Evolutionary conservation across 1,140 invertebrate species (phyloP), one percentile per base, ranked within the genome.

Genomic region (Trinorchestia longiramus): DNA sequence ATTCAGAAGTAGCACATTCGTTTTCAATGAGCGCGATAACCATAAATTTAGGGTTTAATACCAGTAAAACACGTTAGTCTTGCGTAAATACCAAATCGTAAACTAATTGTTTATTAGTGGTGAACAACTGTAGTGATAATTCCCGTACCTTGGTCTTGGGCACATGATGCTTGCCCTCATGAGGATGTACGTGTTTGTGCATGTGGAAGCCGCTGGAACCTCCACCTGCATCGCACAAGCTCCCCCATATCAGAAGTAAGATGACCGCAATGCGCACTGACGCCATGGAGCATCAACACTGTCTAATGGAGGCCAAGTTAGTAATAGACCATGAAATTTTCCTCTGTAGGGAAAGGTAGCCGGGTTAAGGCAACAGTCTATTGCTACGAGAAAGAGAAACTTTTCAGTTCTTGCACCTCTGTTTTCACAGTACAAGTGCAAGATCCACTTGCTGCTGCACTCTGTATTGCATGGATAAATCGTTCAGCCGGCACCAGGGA

Each of bases 91-190:
- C 62, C 15, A 3, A 36, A 36, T 77, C 1, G 28, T 77, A 28
- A 77, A 77, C 1, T 3, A 77, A 77, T 36, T 77, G 28, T 77
- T 19, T 77, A 19, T 19, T 77, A 19, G 28, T 53, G 36, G 28
- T 36, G 36, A 77, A 36, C 62, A 36, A 11, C 62, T 3, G 15
- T 3, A 77, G 8, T 77, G 15, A 1, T 42, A 28, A 90, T 4
- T 90, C 23, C 6, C 19, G 17, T 43, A 94, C 92, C 92, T 45
- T 94, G 6, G 92, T 53, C 28, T 96, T 95, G 0, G 96, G 96
- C 6, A 90, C 45, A 41, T 95, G 87, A 42, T 96, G 96, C 23
- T 43, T 47, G 95, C 57, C 53, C 28, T 40, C 40, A 44, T 94
- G 92, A 44, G 92, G 92, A n/a, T 94, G 92, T 40, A 40, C 53